phyloP scores from a whole-genome alignment of 2,113 vertebrate species.

The Cairina moschata region DNA sequence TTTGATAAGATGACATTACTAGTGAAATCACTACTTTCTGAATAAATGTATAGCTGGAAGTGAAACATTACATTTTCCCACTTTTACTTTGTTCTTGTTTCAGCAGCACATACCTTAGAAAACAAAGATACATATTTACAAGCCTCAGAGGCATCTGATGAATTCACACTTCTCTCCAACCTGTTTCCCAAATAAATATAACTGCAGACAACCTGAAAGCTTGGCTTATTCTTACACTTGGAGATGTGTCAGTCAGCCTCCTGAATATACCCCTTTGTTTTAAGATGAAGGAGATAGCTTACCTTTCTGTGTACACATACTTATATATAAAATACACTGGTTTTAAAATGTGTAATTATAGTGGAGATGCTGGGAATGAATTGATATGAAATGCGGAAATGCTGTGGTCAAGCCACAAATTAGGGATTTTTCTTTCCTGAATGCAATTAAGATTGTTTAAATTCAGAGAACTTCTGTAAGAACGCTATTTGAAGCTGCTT shows the following conservation, averaged over 20 bases:
- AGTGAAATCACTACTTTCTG: background rate
- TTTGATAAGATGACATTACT: fast-evolving
- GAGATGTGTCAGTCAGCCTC: background rate
- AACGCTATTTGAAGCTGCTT: background rate
- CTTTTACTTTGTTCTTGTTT: background rate
- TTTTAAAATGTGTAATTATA: background rate
- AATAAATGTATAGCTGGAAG: background rate
- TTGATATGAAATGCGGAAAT: background rate
- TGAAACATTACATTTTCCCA: background rate
- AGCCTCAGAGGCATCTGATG: background rate
- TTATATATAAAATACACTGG: fast-evolving
- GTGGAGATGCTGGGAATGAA: background rate
- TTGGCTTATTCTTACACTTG: background rate
- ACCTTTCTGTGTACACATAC: background rate
- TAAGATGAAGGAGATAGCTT: background rate
- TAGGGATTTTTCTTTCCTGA: background rate
- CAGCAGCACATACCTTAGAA: background rate
- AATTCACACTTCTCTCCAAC: background rate
- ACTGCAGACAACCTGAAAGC: background rate
- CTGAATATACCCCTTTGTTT: background rate
- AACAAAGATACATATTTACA: background rate
- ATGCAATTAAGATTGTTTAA: background rate
- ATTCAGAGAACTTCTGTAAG: background rate
- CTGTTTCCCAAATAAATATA: background rate
- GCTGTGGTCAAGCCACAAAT: background rate